A percentile compares a stretch with the other conserved stretches of the same genome.
Conservation (phyloP, 23 tunicate species). For the Botrylloides violaceus region DNA sequence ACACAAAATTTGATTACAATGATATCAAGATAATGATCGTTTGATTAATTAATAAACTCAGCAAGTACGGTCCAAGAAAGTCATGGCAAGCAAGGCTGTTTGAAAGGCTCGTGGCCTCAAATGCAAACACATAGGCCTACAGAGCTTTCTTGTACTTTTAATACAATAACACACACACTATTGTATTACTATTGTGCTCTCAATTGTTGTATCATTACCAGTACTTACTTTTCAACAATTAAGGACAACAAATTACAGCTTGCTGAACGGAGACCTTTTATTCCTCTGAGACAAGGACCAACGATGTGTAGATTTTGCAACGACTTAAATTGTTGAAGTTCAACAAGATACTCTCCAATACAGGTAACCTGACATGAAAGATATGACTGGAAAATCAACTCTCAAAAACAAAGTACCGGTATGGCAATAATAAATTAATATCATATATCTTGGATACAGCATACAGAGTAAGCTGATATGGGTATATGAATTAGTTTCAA, state of each 20-base stretch:
- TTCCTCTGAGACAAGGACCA: slow-evolving; percentile 2
- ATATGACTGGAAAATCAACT: not conserved
- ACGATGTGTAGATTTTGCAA: slow-evolving; percentile 8
- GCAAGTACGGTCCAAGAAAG: too few relatives aligned
- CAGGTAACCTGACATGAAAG: slow-evolving; percentile 2
- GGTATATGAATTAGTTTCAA: too few relatives aligned
- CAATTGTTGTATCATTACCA: not conserved
- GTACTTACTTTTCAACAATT: slow-evolving; percentile 17
- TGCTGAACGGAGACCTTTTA: slow-evolving; percentile 5
- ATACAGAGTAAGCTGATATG: too few relatives aligned
- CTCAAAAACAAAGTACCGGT: not conserved
- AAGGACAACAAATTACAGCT: slow-evolving; percentile 1
- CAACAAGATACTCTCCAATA: slow-evolving; percentile 1
- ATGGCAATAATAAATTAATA: not conserved
- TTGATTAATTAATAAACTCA: too few relatives aligned
- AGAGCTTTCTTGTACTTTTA: not conserved
- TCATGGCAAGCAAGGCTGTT: too few relatives aligned
- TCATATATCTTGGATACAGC: not conserved
- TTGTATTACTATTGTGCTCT: too few relatives aligned
- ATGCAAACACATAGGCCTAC: not conserved
- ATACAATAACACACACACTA: too few relatives aligned
- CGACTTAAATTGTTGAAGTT: not conserved
- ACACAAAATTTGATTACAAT: too few relatives aligned
- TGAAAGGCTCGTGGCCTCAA: too few relatives aligned
- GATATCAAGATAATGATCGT: too few relatives aligned